Evolutionary conservation across 2,113 vertebrate species (phyloP).

Genomic region (Balaenoptera acutorostrata): DNA sequence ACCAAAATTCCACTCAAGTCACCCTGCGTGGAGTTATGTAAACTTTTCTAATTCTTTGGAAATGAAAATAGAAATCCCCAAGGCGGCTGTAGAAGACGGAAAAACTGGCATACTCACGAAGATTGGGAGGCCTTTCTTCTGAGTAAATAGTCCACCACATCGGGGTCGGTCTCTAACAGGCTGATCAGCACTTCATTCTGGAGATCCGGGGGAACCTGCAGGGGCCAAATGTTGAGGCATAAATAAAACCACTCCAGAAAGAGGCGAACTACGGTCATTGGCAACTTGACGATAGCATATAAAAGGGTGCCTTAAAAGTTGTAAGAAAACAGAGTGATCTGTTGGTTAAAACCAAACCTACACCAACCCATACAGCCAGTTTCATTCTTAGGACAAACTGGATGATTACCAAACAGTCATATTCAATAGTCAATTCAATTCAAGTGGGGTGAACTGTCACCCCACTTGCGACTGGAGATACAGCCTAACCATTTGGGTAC

Average conservation of each 20-base stretch:
- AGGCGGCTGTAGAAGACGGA: neutral
- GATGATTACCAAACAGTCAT: neutral
- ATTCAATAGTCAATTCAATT: neutral
- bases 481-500: neutral
- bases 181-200: slow-evolving; percentile 97
- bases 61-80: slow-evolving; percentile 52
- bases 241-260: neutral
- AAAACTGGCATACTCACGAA: slow-evolving; percentile 85
- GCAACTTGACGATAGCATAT: neutral
- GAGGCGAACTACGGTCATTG: neutral
- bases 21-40: slow-evolving; percentile 34
- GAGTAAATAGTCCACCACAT: slow-evolving; percentile 96
- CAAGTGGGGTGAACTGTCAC: neutral
- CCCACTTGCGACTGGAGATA: neutral
- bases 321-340: neutral
- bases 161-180: slow-evolving; percentile 93
- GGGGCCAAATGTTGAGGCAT: neutral
- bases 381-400: slow-evolving; percentile 36
- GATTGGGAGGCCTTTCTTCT: slow-evolving; percentile 92
- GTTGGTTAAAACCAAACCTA: neutral
- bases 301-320: neutral
- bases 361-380: neutral
- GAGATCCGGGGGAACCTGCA: slow-evolving; percentile 93
- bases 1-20: slow-evolving; percentile 33
- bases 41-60: slow-evolving; percentile 68